Base-by-base conservation (phyloP, 2,797 vertebrate species). In the Centroberyx gerrardi region DNA sequence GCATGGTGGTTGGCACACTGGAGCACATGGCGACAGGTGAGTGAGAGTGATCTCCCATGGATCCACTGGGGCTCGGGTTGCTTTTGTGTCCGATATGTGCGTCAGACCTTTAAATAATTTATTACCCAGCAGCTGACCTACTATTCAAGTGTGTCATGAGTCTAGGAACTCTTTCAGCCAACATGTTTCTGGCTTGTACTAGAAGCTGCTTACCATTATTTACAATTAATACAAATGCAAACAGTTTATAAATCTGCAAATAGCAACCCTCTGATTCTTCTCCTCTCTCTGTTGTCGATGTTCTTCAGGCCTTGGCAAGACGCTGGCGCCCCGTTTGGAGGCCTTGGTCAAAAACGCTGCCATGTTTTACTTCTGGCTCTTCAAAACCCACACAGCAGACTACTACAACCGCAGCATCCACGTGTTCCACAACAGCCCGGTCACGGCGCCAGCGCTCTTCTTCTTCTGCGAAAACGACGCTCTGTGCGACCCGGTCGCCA, bases 381-480 rank as follows among this genome's bases (percentile, higher is more conserved):
- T 94, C 72, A 92, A 86, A 7, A 18, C 72, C 17, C 85, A 93
- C 44, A 94, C 92, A 0, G 84, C 87, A 0, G 74, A 80, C 27
- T 44, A 92, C 15, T 92, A 93, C 3, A 22, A 90, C 33, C 22
- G 1, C 0, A 53, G 59, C 1, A 38, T 93, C 60, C 70, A 59
- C 0, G 17, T 88, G 4, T 96, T 96, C 85, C 55, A 72, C 83
- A 86, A 87, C 78, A 88, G 0, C 2, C 93, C 92, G 0, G 17
- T 92, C 1, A 84, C 55, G 0, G 70, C 91, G 0, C 94, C 92
- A 0, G 89, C 90, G 0, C 93, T 96, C 33, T 94, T 95, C 85
- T 96, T 93, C 91, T 94, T 68, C 78, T 84, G 92, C 2, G 89
- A 89, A 15, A 85, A 95, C 0, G 95, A 96, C 2, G 76, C 60